Evolutionary conservation across 1,140 invertebrate species (phyloP), one percentile per base, ranked within the genome.

Genomic region (Andrena cerasifolii): DNA sequence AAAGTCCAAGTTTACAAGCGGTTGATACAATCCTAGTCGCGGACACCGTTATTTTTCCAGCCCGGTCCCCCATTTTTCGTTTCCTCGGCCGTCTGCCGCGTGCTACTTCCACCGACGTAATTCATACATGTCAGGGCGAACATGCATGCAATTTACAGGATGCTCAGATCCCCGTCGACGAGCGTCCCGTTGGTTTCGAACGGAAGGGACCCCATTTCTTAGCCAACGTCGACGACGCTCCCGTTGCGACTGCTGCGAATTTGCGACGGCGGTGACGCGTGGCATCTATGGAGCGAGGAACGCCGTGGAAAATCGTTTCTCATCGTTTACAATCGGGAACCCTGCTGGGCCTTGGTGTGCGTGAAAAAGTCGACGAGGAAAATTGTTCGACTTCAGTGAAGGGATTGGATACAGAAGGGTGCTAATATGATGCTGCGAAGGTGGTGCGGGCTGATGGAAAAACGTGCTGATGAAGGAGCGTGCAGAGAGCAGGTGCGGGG

Each of bases 61-160:
- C 4, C 8, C 4, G 4, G 18, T 33, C 21, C 1, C 45, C 58
- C 53, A 54, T 63, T 51, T 61, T 68, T 67, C 53, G 66, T 49
- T 7, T 43, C 24, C 24, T 12, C 12, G 5, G 12, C 6, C 21
- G 28, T 18, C 33, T 14, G 16, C 45, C 43, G 70, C 28, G 14
- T 24, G 33, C 40, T 68, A 59, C 43, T 54, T 79, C 47, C 10
- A 5, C 43, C 43, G 0, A 0, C 45, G 59, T 66, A 66, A 82
- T 80, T 80, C 28, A 10, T 72, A 77, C 61, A 54, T 58, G 53
- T 83, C 51, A 59, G 47, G 28, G 8, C 14, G 18, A 33, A 56
- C 58, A 62, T 59, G 66, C 73, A 54, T 53, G 43, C 54, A 81
- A 81, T 83, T 71, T 71, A 77, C 33, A 43, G 26, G 28, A 67